A percentile compares a stretch with the other conserved stretches of the same genome.
Evolutionary conservation across 2,113 vertebrate species (phyloP).

Genomic region (Perognathus longimembris): DNA sequence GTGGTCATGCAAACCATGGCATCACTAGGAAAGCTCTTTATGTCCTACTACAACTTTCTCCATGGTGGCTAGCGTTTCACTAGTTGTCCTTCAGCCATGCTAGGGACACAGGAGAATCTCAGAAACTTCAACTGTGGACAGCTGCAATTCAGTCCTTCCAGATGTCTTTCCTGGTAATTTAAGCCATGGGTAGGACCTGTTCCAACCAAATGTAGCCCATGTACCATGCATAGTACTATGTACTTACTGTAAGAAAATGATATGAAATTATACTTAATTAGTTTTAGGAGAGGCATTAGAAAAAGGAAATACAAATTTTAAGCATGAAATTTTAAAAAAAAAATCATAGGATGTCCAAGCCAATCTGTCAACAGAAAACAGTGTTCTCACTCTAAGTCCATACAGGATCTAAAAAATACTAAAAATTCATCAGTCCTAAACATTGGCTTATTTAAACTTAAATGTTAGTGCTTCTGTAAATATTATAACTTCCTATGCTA

Average conservation of each 20-base stretch:
- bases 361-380: slow-evolving; percentile 56
- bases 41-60: neutral
- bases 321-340: slow-evolving; percentile 52
- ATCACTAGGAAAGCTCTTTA: neutral
- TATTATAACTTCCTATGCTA: neutral
- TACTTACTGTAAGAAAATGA: slow-evolving; percentile 22
- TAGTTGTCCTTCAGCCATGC: neutral
- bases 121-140: neutral
- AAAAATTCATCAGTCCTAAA: slow-evolving; percentile 28
- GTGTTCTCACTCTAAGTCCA: neutral
- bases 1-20: neutral
- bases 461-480: slow-evolving; percentile 50
- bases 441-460: neutral
- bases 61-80: neutral
- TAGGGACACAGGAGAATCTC: neutral
- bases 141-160: no score
- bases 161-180: neutral
- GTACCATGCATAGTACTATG: neutral
- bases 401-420: neutral
- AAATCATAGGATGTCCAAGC: neutral
- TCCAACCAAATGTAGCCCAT: neutral
- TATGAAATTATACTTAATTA: slow-evolving; percentile 14
- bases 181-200: neutral
- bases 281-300: neutral
- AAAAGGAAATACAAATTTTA: neutral